Percentiles rank a stretch among this genome's conserved stretches.
Conservation (phyloP, 2,797 vertebrate genomes). For the Enteromius treurensis region DNA sequence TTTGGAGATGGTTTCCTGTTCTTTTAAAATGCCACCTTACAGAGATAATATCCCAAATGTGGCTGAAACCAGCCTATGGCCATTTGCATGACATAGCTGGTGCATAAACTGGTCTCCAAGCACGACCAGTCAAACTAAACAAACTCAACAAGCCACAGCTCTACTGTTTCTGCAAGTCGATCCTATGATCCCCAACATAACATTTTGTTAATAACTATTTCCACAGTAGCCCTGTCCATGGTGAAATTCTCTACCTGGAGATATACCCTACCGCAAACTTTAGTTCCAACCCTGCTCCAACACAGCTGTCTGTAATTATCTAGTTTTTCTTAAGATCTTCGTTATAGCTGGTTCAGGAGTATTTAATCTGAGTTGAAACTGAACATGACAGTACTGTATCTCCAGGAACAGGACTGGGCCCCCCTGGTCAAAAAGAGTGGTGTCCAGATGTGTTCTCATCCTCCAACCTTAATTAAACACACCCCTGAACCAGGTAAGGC, state of each 20-base stretch:
- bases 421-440: not conserved
- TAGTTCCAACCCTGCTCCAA: not conserved
- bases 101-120: not conserved
- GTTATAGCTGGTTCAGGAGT: not conserved
- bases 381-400: not conserved
- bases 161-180: not conserved
- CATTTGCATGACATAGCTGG: not conserved
- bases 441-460: not conserved
- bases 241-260: not conserved
- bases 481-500: not conserved
- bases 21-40: not conserved
- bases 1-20: conserved; percentile 6
- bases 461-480: not conserved
- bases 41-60: conserved; percentile 25
- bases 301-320: not conserved
- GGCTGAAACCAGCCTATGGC: not conserved
- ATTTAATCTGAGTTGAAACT: not conserved
- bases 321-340: not conserved
- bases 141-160: not conserved
- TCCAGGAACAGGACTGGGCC: not conserved
- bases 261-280: not conserved
- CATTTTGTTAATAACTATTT: not conserved
- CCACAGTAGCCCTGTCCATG: not conserved
- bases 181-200: not conserved
- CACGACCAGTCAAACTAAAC: not conserved